Evolutionary conservation across 2,888 invertebrate species (phyloP).

Genomic region (Hemaris fuciformis): DNA sequence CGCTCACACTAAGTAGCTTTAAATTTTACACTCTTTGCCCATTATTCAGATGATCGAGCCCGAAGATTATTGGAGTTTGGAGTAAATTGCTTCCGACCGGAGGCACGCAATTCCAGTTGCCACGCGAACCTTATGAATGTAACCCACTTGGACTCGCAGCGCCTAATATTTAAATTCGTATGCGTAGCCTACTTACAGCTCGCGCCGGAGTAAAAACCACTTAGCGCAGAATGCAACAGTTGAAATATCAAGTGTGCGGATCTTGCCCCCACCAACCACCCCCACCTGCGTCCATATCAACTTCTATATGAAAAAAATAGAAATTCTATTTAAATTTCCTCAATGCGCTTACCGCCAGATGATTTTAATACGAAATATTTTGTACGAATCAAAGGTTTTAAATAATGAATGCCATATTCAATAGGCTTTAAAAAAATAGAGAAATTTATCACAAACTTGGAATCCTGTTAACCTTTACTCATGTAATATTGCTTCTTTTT

Average conservation of each 20-base stretch:
- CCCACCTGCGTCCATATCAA: not conserved
- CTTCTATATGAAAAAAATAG: not conserved
- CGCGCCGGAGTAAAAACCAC: not conserved
- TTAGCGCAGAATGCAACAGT: constrained; percentile 7
- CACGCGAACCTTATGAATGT: constrained; percentile 30
- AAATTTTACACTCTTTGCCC: constrained; percentile 47
- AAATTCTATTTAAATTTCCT: not conserved
- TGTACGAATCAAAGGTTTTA: too few relatives aligned
- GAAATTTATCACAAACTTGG: too few relatives aligned
- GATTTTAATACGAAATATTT: too few relatives aligned
- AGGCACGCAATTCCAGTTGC: constrained; percentile 46
- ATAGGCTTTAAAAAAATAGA: too few relatives aligned
- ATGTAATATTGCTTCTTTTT: too few relatives aligned
- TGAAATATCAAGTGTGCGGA: not conserved
- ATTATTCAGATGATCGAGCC: constrained; percentile 45
- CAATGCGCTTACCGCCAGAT: not conserved
- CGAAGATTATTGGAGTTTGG: constrained; percentile 49
- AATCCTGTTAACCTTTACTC: too few relatives aligned
- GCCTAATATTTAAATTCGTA: not conserved
- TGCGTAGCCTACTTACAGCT: constrained; percentile 3
- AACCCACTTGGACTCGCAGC: constrained; percentile 1
- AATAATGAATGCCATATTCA: too few relatives aligned
- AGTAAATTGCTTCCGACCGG: constrained; percentile 59
- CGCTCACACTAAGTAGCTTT: constrained; percentile 34
- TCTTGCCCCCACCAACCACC: not conserved